Evolutionary conservation across 2,113 vertebrate genomes (phyloP).

Genomic region (Microcebus lehilahytsara): DNA sequence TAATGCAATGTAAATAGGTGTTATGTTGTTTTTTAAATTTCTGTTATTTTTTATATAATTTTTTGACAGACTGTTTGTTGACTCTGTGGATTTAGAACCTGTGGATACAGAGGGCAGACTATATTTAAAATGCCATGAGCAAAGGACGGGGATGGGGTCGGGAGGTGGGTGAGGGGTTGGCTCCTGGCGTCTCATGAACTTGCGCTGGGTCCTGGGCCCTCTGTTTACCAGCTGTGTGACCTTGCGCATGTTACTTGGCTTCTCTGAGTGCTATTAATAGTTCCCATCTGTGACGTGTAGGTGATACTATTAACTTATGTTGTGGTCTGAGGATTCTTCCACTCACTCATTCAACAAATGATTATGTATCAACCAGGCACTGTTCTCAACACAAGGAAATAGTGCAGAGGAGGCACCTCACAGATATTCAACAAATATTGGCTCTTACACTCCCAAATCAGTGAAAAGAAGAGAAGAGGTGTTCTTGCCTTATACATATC

Average conservation of each 20-base stretch:
- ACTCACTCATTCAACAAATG: accelerated
- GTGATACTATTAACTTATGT: accelerated
- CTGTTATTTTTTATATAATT: not conserved
- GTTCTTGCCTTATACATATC: not conserved
- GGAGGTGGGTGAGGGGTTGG: no score
- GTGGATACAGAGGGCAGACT: not conserved
- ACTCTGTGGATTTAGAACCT: not conserved
- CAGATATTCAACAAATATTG: no score
- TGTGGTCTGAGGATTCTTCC: accelerated
- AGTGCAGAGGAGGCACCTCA: accelerated
- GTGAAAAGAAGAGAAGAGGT: not conserved
- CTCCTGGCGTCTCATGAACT: not conserved
- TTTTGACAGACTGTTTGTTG: not conserved
- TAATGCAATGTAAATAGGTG: not conserved
- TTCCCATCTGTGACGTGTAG: not conserved
- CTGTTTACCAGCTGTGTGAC: not conserved
- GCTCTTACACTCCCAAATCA: no score
- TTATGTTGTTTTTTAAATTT: not conserved
- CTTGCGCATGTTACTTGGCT: accelerated
- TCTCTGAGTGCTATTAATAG: not conserved
- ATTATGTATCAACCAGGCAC: accelerated
- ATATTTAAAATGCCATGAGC: accelerated
- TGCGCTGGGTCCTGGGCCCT: accelerated
- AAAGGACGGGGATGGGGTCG: not conserved
- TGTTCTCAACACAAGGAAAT: not conserved